These are phyloP conservation scores for Formica aserva DNA, from an alignment of 2,888 invertebrate species.

Conservation along the genomic window DNA sequence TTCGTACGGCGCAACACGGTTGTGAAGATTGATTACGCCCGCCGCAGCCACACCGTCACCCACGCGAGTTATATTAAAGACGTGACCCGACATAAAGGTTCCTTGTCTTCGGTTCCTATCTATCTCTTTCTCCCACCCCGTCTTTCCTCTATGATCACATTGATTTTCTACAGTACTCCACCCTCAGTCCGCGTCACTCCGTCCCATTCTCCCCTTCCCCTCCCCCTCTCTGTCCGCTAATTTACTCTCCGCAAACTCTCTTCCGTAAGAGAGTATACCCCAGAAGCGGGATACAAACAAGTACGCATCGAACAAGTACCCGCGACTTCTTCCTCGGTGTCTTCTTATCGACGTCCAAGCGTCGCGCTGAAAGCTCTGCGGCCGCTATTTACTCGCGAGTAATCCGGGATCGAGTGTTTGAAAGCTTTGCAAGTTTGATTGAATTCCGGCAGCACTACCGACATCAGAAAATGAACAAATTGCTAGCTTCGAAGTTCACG, in stretches of 20 bases:
- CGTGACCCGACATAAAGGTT: conserved; percentile 84
- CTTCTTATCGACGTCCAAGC: conserved; percentile 65
- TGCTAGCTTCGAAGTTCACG: conserved; percentile 56
- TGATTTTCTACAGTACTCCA: conserved; percentile 71
- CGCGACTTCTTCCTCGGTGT: conserved; percentile 55
- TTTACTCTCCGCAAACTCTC: conserved; percentile 68
- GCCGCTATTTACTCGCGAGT: conserved; percentile 68
- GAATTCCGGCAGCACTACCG: conserved; percentile 72
- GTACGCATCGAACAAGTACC: conserved; percentile 44
- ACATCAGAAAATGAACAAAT: conserved; percentile 77
- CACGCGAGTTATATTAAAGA: conserved; percentile 82
- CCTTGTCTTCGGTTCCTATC: conserved; percentile 68
- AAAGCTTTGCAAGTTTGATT: conserved; percentile 81
- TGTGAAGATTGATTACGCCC: conserved; percentile 81
- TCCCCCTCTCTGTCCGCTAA: conserved; percentile 53
- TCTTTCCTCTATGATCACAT: conserved; percentile 73
- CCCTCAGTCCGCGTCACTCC: conserved; percentile 22
- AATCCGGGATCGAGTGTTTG: conserved; percentile 61
- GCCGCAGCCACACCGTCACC: conserved; percentile 69
- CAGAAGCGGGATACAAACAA: conserved; percentile 61
- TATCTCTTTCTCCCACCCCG: conserved; percentile 28
- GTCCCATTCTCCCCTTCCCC: background rate
- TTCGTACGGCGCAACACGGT: conserved; percentile 64
- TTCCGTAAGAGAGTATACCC: conserved; percentile 29
- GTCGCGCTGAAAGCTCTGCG: conserved; percentile 46